phyloP scores from a whole-genome alignment of 2,888 invertebrate species.

The Drosophila borealis region DNA sequence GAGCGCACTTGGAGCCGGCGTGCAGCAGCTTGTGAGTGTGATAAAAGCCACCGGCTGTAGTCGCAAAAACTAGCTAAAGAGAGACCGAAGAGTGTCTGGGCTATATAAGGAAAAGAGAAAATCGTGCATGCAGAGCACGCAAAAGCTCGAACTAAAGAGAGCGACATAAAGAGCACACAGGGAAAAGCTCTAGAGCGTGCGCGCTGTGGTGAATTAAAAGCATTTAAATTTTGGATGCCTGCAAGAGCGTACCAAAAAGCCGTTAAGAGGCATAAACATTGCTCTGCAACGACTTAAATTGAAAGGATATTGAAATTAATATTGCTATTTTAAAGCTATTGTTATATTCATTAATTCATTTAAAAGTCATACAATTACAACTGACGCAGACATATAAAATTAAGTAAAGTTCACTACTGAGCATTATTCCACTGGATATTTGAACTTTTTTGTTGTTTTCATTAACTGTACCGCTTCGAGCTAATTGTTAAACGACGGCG shows the following conservation, averaged over 20 bases:
- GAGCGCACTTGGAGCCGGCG: slow-evolving; percentile 46
- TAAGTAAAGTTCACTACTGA: neutral
- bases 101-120: neutral
- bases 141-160: slow-evolving; percentile 34
- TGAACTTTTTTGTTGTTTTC: slow-evolving; percentile 38
- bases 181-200: slow-evolving; percentile 19
- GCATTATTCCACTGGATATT: neutral
- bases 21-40: slow-evolving; percentile 27
- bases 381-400: neutral
- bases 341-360: neutral
- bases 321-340: no score
- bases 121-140: neutral
- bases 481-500: slow-evolving; percentile 6
- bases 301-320: neutral
- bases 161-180: slow-evolving; percentile 21
- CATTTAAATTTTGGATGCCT: slow-evolving; percentile 18
- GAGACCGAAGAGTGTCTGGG: slow-evolving; percentile 4
- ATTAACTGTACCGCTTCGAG: slow-evolving; percentile 48
- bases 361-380: neutral
- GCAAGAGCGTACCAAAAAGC: slow-evolving; percentile 1
- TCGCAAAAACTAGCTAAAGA: slow-evolving; percentile 9
- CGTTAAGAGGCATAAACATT: neutral
- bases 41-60: slow-evolving; percentile 42
- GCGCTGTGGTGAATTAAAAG: slow-evolving; percentile 33
- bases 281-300: neutral